Percentiles rank a stretch among this genome's conserved stretches.
Evolutionary conservation across 2,113 vertebrate genomes (phyloP).

Genomic region (Eulemur macaco): DNA sequence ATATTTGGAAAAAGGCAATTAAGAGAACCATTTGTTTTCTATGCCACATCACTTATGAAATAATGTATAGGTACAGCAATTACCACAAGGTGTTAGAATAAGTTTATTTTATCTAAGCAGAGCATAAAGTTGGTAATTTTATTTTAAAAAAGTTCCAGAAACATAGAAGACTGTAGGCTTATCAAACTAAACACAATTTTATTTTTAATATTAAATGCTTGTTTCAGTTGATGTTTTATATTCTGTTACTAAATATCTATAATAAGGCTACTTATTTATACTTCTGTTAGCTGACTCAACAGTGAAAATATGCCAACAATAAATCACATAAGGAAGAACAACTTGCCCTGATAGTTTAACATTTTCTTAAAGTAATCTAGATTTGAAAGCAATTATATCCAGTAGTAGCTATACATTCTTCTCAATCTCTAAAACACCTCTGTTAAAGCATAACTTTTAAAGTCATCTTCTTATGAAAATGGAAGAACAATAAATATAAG

Average conservation of each 20-base stretch:
- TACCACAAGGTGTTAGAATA: background rate
- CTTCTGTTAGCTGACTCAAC: background rate
- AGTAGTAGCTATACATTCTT: background rate
- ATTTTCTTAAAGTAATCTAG: background rate
- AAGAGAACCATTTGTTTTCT: background rate
- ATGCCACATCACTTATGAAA: background rate
- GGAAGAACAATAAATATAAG: background rate
- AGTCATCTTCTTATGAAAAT: background rate
- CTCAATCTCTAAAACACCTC: background rate
- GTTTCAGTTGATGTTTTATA: background rate
- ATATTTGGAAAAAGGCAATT: background rate
- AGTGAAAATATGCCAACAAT: background rate
- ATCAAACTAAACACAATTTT: background rate
- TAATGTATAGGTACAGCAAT: background rate
- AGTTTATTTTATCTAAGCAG: background rate
- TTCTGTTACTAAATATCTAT: background rate
- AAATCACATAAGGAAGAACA: background rate
- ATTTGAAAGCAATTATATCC: conserved; percentile 1
- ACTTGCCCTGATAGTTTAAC: background rate
- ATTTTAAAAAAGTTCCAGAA: background rate
- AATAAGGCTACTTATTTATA: background rate
- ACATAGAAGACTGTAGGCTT: background rate
- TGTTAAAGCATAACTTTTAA: background rate
- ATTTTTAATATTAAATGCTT: background rate
- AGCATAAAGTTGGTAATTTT: background rate